Percentiles rank a stretch among this genome's conserved stretches.
phyloP scores from a whole-genome alignment of 2,797 vertebrate genomes.

The Acipenser transmontanus region DNA sequence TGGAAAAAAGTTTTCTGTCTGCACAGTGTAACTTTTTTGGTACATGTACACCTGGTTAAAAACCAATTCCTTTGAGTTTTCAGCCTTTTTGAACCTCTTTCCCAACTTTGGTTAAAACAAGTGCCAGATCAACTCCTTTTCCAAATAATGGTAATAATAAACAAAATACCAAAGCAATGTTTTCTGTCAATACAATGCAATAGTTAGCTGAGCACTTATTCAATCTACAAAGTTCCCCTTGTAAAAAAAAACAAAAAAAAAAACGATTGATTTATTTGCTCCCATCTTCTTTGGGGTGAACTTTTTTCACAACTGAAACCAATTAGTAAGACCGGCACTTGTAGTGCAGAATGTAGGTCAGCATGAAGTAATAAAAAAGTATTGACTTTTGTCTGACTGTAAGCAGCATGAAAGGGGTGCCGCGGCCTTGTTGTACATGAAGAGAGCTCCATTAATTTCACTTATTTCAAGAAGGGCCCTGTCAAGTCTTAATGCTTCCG shows the following conservation, averaged over 20 bases:
- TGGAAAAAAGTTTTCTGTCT: too few species aligned
- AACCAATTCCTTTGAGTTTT: too few species aligned
- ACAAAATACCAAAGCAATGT: background rate
- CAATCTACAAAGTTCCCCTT: constrained; percentile 62
- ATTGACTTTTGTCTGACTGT: constrained; percentile 89
- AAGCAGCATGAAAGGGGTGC: constrained; percentile 79
- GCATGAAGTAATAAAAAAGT: constrained; percentile 87
- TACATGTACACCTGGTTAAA: too few species aligned
- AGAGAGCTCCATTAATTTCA: constrained; percentile 87
- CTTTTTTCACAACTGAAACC: constrained; percentile 78
- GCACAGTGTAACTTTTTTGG: too few species aligned
- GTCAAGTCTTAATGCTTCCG: constrained; percentile 80
- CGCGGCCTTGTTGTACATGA: constrained; percentile 81
- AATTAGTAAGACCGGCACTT: constrained; percentile 80
- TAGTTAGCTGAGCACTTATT: constrained; percentile 28
- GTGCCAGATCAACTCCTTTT: too few species aligned
- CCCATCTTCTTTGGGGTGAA: constrained; percentile 74
- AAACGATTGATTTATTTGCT: constrained; percentile 73
- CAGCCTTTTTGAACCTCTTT: too few species aligned
- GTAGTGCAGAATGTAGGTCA: constrained; percentile 84
- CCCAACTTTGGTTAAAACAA: too few species aligned
- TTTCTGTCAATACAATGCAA: constrained; percentile 18
- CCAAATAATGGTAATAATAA: too few species aligned
- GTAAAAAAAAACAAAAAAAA: constrained; percentile 56
- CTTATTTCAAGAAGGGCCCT: constrained; percentile 82